A percentile compares a stretch with the other conserved stretches of the same genome.
These are phyloP conservation scores for Pocillopora verrucosa DNA, from an alignment of 64 coral and sea anemone genomes.

Conservation along the genomic window DNA sequence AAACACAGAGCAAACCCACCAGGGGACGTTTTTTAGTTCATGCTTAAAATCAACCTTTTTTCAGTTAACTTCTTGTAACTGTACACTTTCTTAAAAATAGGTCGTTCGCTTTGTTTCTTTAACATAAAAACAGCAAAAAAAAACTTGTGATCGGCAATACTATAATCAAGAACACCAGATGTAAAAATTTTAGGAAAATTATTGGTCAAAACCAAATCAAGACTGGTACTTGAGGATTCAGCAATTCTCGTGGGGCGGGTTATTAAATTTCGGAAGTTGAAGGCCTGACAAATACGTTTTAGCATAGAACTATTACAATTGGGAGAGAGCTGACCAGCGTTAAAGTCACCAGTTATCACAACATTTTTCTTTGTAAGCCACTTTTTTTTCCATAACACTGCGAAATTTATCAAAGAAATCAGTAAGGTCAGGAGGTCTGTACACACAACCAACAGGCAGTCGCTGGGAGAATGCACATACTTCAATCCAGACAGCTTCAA, in stretches of 20 bases:
- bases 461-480: too few relatives aligned
- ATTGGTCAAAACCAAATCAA: conserved; percentile 8
- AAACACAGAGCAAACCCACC: too few relatives aligned
- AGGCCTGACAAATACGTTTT: not conserved
- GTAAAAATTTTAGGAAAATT: not conserved
- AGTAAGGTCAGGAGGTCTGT: too few relatives aligned
- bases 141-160: conserved; percentile 24
- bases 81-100: conserved; percentile 3
- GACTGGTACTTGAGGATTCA: conserved; percentile 4
- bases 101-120: not conserved
- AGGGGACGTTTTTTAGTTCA: too few relatives aligned
- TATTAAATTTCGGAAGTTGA: conserved; percentile 5
- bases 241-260: not conserved
- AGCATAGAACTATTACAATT: conserved; percentile 9
- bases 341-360: not conserved
- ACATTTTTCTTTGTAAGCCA: not conserved
- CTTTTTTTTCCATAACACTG: too few relatives aligned
- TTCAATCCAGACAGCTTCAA: too few relatives aligned
- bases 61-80: conserved; percentile 4
- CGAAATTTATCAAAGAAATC: too few relatives aligned
- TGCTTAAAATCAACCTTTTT: not conserved
- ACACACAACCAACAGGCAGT: too few relatives aligned
- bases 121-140: conserved; percentile 9
- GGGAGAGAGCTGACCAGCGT: conserved; percentile 3
- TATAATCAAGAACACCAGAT: conserved; percentile 12